Base-by-base conservation (phyloP, 35 echinoderm and acorn worm species). In the Holothuria glaberrima region DNA sequence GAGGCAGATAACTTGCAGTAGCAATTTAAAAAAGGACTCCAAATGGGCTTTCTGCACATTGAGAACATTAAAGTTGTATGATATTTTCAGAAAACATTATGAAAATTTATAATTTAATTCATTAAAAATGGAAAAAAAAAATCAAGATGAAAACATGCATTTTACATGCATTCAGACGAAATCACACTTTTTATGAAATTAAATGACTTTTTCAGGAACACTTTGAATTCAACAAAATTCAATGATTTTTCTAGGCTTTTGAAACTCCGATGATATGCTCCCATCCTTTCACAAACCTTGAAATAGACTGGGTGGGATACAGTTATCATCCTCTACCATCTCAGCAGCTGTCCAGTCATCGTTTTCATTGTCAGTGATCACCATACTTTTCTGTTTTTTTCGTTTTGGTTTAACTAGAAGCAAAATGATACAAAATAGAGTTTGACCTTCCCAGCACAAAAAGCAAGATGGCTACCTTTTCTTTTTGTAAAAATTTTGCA, bases 361-460 rank as follows among this genome's bases (percentile, higher is more conserved):
- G 36, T 74, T 84, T 27, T 87, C 89, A 80, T 62, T 68, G 59
- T 58, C 89, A 25, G 44, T 10, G 12, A 90, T 90, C 22, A 90
- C 58, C 59, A 27, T 41, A 29, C 75, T 44, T 28, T 44, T 48
- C 31, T 26, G 45, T 16, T 34, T 21, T 20, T 57, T 90, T 4
- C 33, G 30, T 31, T 62, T 82, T 82, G 78, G 45, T n/a, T 82
- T 82, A 27, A 82, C 29, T 82, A 6, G 29, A 17, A 0, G 17
- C 34, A 48, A 82, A 50, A 22, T 44, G 5, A 18, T 22, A 82
- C 1, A 9, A 5, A 57, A 44, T 82, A 12, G 36, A 41, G 36
- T 41, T 41, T 41, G 36, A 21, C n/a, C n/a, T n/a, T n/a, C n/a
- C n/a, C n/a, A n/a, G n/a, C n/a, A n/a, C n/a, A n/a, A n/a, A n/a